phyloP scores from a whole-genome alignment of 2,797 vertebrate species.

The Arrhamphus sclerolepis region DNA sequence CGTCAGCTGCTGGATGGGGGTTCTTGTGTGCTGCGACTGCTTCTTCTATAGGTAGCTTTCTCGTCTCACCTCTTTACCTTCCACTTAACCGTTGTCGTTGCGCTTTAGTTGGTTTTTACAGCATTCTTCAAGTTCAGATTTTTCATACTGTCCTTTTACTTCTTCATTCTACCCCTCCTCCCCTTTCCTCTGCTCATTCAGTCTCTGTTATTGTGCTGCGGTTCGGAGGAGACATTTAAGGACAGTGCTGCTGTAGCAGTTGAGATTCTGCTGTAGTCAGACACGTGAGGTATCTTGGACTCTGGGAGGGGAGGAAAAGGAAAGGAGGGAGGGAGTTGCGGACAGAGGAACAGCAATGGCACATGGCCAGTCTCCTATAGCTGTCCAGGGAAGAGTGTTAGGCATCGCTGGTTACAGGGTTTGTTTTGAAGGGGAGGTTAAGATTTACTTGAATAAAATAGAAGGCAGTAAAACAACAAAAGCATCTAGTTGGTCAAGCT shows the following conservation, averaged over 20 bases:
- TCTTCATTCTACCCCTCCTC: background rate
- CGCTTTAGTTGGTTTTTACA: background rate
- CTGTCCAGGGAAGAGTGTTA: conserved; percentile 9
- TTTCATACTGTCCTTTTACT: conserved; percentile 13
- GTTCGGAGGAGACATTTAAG: conserved; percentile 71
- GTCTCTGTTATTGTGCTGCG: conserved; percentile 55
- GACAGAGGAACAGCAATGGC: conserved; percentile 40
- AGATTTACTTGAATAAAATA: conserved; percentile 22
- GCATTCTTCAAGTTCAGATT: conserved; percentile 2
- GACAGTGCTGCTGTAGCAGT: conserved; percentile 65
- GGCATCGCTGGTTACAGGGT: conserved; percentile 21
- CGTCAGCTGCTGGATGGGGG: conserved; percentile 79
- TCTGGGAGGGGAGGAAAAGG: conserved; percentile 40
- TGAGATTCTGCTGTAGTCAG: conserved; percentile 72
- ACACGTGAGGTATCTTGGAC: conserved; percentile 39
- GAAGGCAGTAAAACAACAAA: conserved; percentile 33
- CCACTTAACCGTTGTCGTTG: conserved; percentile 14
- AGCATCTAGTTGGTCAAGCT: conserved; percentile 23
- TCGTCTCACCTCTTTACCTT: conserved; percentile 5
- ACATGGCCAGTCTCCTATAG: conserved; percentile 34
- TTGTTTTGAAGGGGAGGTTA: conserved; percentile 13
- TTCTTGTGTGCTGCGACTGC: conserved; percentile 87
- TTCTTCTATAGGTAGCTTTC: conserved; percentile 86
- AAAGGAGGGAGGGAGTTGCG: conserved; percentile 21
- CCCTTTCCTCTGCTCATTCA: conserved; percentile 4